Base-by-base conservation (phyloP, 2,888 invertebrate genomes). In the Drosophila borealis region DNA sequence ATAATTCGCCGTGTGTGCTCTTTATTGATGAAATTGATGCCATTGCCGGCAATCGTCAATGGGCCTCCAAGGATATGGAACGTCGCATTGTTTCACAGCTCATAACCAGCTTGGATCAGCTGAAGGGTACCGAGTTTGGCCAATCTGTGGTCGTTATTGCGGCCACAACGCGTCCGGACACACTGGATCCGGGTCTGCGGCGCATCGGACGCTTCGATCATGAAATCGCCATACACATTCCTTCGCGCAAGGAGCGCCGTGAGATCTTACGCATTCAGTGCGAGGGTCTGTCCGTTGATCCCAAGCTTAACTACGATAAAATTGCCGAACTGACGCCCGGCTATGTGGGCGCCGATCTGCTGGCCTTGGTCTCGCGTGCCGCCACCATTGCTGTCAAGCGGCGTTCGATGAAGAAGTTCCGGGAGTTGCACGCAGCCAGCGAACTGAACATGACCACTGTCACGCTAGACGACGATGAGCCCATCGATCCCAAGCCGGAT, bases 11-110 rank as follows among this genome's bases (percentile, higher is more conserved):
- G 0, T 96, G 97, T 91, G 95, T 99, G 13, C 92, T 99, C 41
- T 98, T 99, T 90, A 96, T 99, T 72, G 99, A 99, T 93, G 98
- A 99, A 93, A 97, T 99, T 68, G 99, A 99, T 93, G 96, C 98
- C n/a, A 96, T 99, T 48, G 97, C 98, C 36, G 97, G 96, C 5
- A 97, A 98, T 91, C 94, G 98, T 89, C 96, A 97, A 62, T 96
- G 96, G 84, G 98, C 98, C 3, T 97, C 97, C 86, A 96, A 97
- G 91, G 98, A 98, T 89, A 99, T 99, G 99, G 98, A 99, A 91
- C 95, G 97, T 71, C 93, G 99, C 70, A 97, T 99, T 92, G 98
- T 99, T 8, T 96, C 98, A 0, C 99, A 99, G 92, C 92, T 99
- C 60, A 93, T 98, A 37, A 95, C 96, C 13, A 97, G 97, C 85